Conservation (phyloP, 64 coral and sea anemone species). For the Stylophora pistillata region DNA sequence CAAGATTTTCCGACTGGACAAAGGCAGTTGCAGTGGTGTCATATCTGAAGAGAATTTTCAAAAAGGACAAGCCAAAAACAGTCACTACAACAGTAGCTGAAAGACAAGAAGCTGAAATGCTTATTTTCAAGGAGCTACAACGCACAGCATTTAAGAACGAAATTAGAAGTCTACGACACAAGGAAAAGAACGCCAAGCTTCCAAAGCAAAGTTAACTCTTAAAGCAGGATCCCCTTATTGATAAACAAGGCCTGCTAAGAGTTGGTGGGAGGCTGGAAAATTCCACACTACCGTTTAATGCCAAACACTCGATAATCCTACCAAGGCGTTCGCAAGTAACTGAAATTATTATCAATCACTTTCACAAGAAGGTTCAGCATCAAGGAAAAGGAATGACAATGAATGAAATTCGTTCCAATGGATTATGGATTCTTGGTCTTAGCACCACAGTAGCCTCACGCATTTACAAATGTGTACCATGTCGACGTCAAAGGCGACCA, state of each 20-base stretch:
- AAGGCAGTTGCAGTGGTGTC: neutral
- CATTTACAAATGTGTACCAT: too few relatives aligned
- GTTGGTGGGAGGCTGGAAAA: slow-evolving; percentile 43
- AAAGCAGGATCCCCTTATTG: slow-evolving; percentile 16
- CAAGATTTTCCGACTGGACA: neutral
- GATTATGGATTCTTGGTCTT: too few relatives aligned
- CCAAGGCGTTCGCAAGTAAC: slow-evolving; percentile 27
- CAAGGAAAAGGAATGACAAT: too few relatives aligned
- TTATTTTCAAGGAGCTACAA: slow-evolving; percentile 3
- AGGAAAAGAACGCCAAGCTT: slow-evolving; percentile 1
- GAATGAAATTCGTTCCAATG: too few relatives aligned
- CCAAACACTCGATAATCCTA: slow-evolving; percentile 33
- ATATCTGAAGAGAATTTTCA: neutral
- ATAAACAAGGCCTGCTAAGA: slow-evolving; percentile 34
- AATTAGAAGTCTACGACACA: slow-evolving; percentile 4
- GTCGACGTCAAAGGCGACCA: too few relatives aligned
- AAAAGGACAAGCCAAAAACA: neutral
- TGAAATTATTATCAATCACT: neutral
- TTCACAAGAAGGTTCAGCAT: neutral
- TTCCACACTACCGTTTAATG: neutral
- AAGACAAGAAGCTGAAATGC: slow-evolving; percentile 6
- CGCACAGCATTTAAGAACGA: slow-evolving; percentile 15
- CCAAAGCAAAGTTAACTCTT: slow-evolving; percentile 4
- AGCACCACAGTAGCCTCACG: too few relatives aligned
- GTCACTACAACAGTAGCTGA: neutral